phyloP scores from a whole-genome alignment of 2,797 vertebrate species.

The Crenuchus spilurus region DNA sequence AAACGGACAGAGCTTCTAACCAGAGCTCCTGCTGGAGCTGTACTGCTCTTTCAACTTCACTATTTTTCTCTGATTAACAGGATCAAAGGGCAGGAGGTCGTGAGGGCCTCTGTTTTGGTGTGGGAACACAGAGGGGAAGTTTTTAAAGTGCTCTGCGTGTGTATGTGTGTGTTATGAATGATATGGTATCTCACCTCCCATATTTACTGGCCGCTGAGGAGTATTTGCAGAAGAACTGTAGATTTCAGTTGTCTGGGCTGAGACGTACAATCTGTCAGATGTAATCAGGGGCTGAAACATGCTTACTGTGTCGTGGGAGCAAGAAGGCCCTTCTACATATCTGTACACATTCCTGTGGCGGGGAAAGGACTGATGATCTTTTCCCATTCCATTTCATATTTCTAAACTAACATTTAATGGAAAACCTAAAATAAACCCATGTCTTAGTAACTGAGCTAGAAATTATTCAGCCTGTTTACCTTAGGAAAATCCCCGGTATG shows the following conservation, averaged over 20 bases:
- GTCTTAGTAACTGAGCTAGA: neutral
- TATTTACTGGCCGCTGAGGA: neutral
- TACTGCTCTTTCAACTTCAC: conserved; percentile 28
- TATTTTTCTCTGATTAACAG: conserved; percentile 38
- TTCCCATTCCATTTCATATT: conserved; percentile 7
- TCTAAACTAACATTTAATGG: neutral
- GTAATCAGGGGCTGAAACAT: conserved; percentile 5
- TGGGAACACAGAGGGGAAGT: neutral
- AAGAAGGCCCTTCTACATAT: neutral
- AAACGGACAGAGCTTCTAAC: neutral
- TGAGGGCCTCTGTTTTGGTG: neutral
- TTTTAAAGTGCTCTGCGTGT: neutral
- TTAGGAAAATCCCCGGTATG: too few species aligned
- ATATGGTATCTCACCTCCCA: neutral
- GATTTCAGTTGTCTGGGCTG: neutral
- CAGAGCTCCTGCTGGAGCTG: neutral
- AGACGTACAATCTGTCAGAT: conserved; percentile 8
- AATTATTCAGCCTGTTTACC: neutral
- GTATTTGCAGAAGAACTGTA: neutral
- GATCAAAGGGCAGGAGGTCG: conserved; percentile 37
- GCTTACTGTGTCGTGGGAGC: conserved; percentile 4
- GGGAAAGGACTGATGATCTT: neutral
- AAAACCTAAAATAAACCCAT: neutral
- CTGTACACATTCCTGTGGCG: neutral
- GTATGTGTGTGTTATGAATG: neutral